Evolutionary conservation across 2,797 vertebrate species (phyloP).

Genomic region (Myotis pilosus): DNA sequence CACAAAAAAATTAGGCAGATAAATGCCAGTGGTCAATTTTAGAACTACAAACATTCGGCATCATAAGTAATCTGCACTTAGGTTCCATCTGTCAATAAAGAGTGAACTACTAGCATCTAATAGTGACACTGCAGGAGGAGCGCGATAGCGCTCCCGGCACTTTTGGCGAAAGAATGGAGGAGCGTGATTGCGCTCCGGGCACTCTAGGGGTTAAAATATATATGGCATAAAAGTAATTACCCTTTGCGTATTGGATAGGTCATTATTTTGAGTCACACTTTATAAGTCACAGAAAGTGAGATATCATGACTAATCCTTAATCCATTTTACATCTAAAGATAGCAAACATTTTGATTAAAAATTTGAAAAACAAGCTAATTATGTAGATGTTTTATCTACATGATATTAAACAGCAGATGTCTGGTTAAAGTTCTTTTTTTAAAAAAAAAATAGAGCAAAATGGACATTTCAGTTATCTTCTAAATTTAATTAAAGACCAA

Average conservation of each 20-base stretch:
- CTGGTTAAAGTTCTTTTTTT: constrained; percentile 54
- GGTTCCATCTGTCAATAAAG: no score
- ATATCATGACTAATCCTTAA: constrained; percentile 61
- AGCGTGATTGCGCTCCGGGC: no score
- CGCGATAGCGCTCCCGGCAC: no score
- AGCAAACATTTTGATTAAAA: constrained; percentile 57
- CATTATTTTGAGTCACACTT: constrained; percentile 57
- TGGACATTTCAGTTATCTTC: constrained; percentile 45
- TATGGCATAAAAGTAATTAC: constrained; percentile 44
- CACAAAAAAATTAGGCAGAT: no score
- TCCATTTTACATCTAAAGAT: constrained; percentile 51
- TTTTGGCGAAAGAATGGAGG: no score
- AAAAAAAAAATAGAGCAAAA: constrained; percentile 21
- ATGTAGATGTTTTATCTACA: constrained; percentile 53
- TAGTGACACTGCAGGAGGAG: no score
- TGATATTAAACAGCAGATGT: constrained; percentile 57
- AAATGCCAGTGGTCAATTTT: no score
- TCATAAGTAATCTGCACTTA: no score
- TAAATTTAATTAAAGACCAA: constrained; percentile 60
- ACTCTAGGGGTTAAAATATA: not conserved
- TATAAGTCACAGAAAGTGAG: constrained; percentile 56
- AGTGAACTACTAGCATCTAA: no score
- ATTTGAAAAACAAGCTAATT: constrained; percentile 55
- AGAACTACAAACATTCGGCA: no score
- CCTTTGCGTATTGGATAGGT: not conserved